Evolutionary conservation across 2,888 invertebrate genomes (phyloP), one percentile per base, ranked within the genome.

Genomic region (Lutraria lutraria): DNA sequence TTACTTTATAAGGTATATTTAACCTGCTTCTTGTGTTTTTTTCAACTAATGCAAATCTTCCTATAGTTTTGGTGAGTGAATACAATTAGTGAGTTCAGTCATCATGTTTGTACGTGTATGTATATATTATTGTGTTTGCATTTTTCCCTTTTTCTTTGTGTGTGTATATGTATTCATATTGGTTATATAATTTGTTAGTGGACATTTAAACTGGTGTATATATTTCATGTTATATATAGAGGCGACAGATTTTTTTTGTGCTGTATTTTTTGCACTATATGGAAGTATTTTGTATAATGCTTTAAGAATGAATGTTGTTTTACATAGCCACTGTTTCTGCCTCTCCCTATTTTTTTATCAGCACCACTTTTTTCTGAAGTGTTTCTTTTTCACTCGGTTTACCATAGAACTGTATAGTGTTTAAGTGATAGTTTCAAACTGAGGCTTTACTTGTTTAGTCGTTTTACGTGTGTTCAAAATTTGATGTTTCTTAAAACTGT

Each of bases 151-250:
- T 52, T 31, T 76, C 53, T 43, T n/a, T n/a, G n/a, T n/a, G 72
- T 85, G 85, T 85, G 76, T 85, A 85, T 79, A 79, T 85, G 85
- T 85, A 85, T 79, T 85, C 19, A 85, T 85, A 76, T 79, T 76
- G 76, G 56, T 56, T 85, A 79, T 63, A 72, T 85, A n/a, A 68
- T 68, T 43, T 85, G 85, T 85, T 85, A 85, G 85, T 56, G 85
- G 85, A 79, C 54, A 68, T 68, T 68, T 25, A 68, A 12, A 68
- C 63, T 25, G 63, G 63, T 68, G 63, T 68, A 68, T 68, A 68
- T 68, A 68, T 84, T 60, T 56, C 53, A 56, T 25, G 52, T 43
- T n/a, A 31, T 56, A 52, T 85, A 76, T 85, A 85, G n/a, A 85
- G 72, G 76, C 53, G 43, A 76, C 56, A 25, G 80, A 79, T 60